Percentiles rank a stretch among this genome's conserved stretches.
Evolutionary conservation across 2,888 invertebrate species (phyloP).

Genomic region (Dicyrtomina minuta): DNA sequence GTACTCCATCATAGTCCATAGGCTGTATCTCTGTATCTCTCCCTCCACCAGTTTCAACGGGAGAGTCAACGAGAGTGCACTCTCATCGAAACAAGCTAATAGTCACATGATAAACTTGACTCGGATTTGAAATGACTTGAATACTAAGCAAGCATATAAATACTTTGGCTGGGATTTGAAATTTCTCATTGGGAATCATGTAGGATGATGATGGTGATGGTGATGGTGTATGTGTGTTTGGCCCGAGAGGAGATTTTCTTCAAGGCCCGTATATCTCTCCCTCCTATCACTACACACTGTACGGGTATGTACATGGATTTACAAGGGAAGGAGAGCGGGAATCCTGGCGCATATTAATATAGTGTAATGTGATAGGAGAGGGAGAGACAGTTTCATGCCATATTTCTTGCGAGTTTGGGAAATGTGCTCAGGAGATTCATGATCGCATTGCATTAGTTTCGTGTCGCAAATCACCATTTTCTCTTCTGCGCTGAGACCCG

Average conservation of each 20-base stretch:
- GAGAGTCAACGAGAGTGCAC: too few species aligned
- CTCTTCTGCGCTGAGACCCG: background rate
- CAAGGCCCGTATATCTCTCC: too few species aligned
- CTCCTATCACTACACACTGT: too few species aligned
- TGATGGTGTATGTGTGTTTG: background rate
- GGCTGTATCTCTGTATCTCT: too few species aligned
- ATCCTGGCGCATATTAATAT: slow-evolving; percentile 5
- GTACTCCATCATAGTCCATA: background rate
- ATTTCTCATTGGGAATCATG: background rate
- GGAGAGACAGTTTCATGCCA: slow-evolving; percentile 15
- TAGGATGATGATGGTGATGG: background rate
- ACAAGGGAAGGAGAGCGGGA: too few species aligned
- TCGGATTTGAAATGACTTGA: background rate
- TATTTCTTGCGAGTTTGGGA: slow-evolving; percentile 5
- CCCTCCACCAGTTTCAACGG: too few species aligned
- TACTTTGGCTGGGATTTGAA: background rate
- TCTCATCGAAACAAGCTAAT: too few species aligned
- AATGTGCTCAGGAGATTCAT: slow-evolving; percentile 25
- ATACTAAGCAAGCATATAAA: slow-evolving; percentile 1
- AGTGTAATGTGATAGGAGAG: background rate
- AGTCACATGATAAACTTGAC: background rate
- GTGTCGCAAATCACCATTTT: slow-evolving; percentile 24
- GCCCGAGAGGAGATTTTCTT: too few species aligned
- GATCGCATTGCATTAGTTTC: slow-evolving; percentile 10
- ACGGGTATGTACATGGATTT: too few species aligned